These are phyloP conservation scores for Drosophila aldrichi DNA, from an alignment of 2,888 invertebrate species.

Conservation along the genomic window DNA sequence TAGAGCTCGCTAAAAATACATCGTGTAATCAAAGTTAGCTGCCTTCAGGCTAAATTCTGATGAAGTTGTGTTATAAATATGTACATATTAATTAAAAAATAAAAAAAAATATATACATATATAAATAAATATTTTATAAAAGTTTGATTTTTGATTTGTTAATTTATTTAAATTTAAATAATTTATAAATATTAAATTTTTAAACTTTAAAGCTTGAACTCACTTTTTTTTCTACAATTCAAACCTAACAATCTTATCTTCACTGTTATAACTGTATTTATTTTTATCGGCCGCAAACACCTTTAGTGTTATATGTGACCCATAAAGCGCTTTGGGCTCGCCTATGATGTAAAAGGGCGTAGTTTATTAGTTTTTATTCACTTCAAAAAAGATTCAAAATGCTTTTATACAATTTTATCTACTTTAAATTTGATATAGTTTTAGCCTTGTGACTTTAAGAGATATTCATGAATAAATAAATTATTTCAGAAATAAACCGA, in stretches of 20 bases:
- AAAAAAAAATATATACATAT: too few species aligned
- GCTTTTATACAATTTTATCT: not conserved
- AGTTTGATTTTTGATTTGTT: too few species aligned
- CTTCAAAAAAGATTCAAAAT: too few species aligned
- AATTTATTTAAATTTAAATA: too few species aligned
- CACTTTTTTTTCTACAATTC: not conserved
- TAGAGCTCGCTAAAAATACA: conserved; percentile 57
- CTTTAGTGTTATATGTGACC: not conserved
- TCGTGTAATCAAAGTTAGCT: conserved; percentile 6
- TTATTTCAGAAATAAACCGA: too few species aligned
- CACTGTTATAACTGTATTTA: not conserved
- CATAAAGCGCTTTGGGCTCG: not conserved
- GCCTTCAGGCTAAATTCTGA: not conserved
- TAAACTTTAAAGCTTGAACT: not conserved
- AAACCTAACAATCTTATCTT: not conserved
- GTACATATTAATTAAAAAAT: too few species aligned
- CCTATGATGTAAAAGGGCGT: not conserved
- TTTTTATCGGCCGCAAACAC: not conserved
- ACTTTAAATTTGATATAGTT: not conserved
- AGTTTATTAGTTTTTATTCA: not conserved
- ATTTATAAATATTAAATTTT: not conserved
- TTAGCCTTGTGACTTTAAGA: too few species aligned
- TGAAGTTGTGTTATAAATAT: too few species aligned
- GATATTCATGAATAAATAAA: too few species aligned
- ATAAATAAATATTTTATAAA: too few species aligned